phyloP scores from a whole-genome alignment of 2,888 invertebrate species.

The Drosophila kanekoi region DNA sequence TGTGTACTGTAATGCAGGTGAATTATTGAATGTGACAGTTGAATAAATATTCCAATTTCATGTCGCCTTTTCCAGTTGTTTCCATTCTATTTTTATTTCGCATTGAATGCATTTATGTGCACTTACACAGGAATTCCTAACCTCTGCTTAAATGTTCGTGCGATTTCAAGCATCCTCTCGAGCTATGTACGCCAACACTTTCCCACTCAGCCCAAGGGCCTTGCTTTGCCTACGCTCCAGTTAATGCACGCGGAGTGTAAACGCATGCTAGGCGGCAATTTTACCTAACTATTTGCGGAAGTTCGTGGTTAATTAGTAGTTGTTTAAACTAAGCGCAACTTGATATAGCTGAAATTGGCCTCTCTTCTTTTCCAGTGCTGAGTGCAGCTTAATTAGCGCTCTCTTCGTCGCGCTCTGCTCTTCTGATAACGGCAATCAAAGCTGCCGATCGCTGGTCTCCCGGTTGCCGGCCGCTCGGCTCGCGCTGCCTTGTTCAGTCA shows the following conservation, averaged over 20 bases:
- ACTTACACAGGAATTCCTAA: background rate
- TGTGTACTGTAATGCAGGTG: background rate
- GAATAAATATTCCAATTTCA: background rate
- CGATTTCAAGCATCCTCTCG: slow-evolving; percentile 37
- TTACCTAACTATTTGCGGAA: background rate
- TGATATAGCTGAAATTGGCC: background rate
- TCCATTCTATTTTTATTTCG: too few species aligned
- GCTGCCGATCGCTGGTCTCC: slow-evolving; percentile 31
- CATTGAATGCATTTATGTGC: background rate
- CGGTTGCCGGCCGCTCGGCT: slow-evolving; percentile 25
- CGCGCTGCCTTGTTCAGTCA: slow-evolving; percentile 55
- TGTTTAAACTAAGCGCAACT: slow-evolving; percentile 3
- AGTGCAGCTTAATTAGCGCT: slow-evolving; percentile 5
- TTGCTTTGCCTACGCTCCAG: slow-evolving; percentile 34
- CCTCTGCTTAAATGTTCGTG: slow-evolving; percentile 37
- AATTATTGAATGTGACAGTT: slow-evolving; percentile 4
- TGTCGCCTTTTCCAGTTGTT: too few species aligned
- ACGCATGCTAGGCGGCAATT: background rate
- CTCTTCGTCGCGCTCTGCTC: slow-evolving; percentile 12
- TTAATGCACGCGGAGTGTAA: slow-evolving; percentile 28
- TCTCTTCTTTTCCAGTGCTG: slow-evolving; percentile 11
- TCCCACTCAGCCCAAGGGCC: slow-evolving; percentile 37
- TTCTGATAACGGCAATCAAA: slow-evolving; percentile 50
- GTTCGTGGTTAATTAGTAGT: background rate
- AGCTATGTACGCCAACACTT: slow-evolving; percentile 42